These are phyloP conservation scores for Belonocnema kinseyi DNA, from an alignment of 1,140 invertebrate genomes.

Conservation along the genomic window DNA sequence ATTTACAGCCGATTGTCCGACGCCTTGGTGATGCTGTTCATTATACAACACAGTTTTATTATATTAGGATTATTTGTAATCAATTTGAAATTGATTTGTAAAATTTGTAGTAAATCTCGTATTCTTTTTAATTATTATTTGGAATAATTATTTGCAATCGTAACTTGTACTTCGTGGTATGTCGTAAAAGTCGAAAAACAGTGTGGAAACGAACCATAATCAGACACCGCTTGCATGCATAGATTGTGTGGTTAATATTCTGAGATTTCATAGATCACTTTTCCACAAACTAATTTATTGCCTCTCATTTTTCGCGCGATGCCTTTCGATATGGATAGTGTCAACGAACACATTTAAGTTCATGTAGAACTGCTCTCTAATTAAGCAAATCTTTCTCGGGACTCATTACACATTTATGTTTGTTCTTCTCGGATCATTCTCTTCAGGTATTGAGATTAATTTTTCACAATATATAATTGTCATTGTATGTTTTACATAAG, in stretches of 20 bases:
- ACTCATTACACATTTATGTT: neutral
- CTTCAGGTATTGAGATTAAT: neutral
- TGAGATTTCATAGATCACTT: slow-evolving; percentile 35
- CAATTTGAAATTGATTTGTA: neutral
- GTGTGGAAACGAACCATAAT: slow-evolving; percentile 30
- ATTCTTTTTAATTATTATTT: too few species aligned
- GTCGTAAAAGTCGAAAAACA: slow-evolving; percentile 40
- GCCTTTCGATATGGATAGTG: slow-evolving; percentile 8
- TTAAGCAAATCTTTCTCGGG: neutral
- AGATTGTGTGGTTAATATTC: neutral
- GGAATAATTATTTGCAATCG: slow-evolving; percentile 19
- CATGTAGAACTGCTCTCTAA: neutral
- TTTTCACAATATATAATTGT: neutral
- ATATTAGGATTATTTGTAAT: slow-evolving; percentile 30
- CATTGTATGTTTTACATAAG: neutral
- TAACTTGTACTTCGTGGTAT: slow-evolving; percentile 35
- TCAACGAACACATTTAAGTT: slow-evolving; percentile 11
- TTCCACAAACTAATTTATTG: slow-evolving; percentile 29
- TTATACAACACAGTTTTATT: slow-evolving; percentile 6
- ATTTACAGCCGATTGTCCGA: neutral
- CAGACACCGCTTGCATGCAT: slow-evolving; percentile 9
- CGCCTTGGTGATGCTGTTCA: neutral
- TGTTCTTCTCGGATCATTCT: slow-evolving; percentile 3
- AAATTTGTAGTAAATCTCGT: too few species aligned
- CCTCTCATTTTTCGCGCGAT: slow-evolving; percentile 8